Evolutionary conservation across 1,140 invertebrate genomes (phyloP).

Genomic region (Conus betulinus): DNA sequence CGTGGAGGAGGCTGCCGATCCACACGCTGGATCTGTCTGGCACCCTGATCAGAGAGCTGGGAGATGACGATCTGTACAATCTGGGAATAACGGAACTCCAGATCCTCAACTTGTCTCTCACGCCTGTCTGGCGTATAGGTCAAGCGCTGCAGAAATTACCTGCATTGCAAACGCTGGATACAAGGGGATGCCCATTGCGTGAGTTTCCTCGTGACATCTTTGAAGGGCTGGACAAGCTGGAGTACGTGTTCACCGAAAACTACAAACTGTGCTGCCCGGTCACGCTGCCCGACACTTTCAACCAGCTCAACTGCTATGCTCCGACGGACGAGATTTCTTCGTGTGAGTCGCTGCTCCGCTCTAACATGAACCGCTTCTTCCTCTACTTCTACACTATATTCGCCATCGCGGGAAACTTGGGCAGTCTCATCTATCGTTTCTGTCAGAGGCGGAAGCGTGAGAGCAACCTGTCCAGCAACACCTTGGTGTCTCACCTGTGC

Average conservation of each 20-base stretch:
- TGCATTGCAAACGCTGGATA: not conserved
- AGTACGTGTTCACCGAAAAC: constrained; percentile 19
- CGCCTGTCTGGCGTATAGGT: not conserved
- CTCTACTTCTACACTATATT: constrained; percentile 47
- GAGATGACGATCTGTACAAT: too few relatives aligned
- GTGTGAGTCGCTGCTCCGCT: constrained; percentile 48
- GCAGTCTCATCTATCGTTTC: constrained; percentile 26
- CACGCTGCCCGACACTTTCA: not conserved
- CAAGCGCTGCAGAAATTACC: not conserved
- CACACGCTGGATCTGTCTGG: not conserved
- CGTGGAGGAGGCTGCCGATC: not conserved
- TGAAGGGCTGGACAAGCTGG: not conserved
- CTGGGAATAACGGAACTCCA: not conserved
- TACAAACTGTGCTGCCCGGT: constrained; percentile 26
- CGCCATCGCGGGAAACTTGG: constrained; percentile 52
- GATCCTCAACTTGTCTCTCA: not conserved
- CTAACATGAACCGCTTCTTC: constrained; percentile 36
- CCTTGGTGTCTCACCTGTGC: constrained; percentile 56
- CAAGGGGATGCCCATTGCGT: not conserved
- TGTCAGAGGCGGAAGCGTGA: not conserved
- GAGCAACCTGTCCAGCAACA: constrained; percentile 41
- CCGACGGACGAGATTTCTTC: constrained; percentile 49
- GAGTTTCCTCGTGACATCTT: not conserved
- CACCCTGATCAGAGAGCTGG: too few relatives aligned
- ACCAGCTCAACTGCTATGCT: constrained; percentile 7